phyloP scores from a whole-genome alignment of 2,113 vertebrate genomes.

The Phocoena phocoena region DNA sequence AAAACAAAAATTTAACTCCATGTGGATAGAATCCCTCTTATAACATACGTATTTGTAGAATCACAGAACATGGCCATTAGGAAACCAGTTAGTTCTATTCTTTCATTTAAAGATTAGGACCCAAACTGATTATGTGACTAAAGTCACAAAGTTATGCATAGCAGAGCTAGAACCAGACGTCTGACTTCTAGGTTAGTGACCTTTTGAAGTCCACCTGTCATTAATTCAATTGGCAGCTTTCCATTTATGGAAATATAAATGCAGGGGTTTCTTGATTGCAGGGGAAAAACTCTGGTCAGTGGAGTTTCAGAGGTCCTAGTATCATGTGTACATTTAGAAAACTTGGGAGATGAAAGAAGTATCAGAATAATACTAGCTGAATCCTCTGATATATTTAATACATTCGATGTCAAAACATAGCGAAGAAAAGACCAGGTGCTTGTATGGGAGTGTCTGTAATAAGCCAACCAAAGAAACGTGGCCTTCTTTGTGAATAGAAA shows the following conservation, averaged over 20 bases:
- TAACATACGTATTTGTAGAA: not conserved
- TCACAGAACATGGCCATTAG: not conserved
- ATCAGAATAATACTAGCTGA: not conserved
- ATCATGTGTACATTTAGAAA: not conserved
- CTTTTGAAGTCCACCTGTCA: not conserved
- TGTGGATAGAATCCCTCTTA: not conserved
- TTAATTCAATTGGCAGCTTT: not conserved
- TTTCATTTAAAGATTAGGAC: not conserved
- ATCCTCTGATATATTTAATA: not conserved
- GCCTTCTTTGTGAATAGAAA: not conserved
- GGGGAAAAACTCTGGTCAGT: not conserved
- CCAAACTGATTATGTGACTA: not conserved
- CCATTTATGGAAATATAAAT: conserved; percentile 18
- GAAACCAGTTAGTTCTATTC: not conserved
- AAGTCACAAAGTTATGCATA: not conserved
- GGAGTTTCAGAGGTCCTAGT: not conserved
- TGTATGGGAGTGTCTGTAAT: not conserved
- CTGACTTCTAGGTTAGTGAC: not conserved
- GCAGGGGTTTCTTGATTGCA: not conserved
- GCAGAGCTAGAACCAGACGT: not conserved
- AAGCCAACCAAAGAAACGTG: not conserved
- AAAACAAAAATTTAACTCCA: not conserved
- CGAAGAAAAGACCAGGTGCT: not conserved
- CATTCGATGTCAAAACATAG: not conserved
- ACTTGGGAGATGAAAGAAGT: not conserved